Evolutionary conservation across 2,888 invertebrate species (phyloP), one percentile per base, ranked within the genome.

Genomic region (Metalampra italica): DNA sequence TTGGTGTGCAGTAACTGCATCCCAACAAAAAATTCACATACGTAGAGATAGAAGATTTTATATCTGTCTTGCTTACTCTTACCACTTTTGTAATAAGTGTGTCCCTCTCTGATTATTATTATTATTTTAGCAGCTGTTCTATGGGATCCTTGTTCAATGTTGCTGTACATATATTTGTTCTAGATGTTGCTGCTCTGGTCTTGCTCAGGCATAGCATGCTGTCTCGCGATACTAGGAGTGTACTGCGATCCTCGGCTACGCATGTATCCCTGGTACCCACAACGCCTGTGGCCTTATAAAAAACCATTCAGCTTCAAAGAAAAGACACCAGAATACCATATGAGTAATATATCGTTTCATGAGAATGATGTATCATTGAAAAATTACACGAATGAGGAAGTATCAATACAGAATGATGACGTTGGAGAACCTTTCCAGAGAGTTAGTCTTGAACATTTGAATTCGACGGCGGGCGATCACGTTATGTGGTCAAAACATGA

Each of bases 131-230:
- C n/a, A n/a, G n/a, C n/a, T n/a, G n/a, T n/a, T n/a, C n/a, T n/a
- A n/a, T n/a, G n/a, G n/a, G n/a, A n/a, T n/a, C n/a, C n/a, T n/a
- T n/a, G n/a, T n/a, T n/a, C n/a, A n/a, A n/a, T 22, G 7, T 32
- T 9, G 3, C 36, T 29, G 5, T 39, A 29, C 14, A 14, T 11
- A 7, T 39, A 47, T 45, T 46, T 15, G 7, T 77, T 76, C 1
- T 77, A 89, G 88, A 79, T 82, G 63, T 66, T 89, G 46, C 65
- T 89, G 0, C 71, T 89, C 1, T 83, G 81, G 70, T 89, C 88
- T 0, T 88, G 88, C 47, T 78, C 83, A 0, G 89, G 89, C 9
- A 87, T 89, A 41, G 86, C 87, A 0, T 81, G 80, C 57, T 85
- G 87, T 45, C 66, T 89, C 12, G 79, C 81, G 1, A 62, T 86